These are phyloP conservation scores for Cossypha niveicapilla DNA, from an alignment of 2,797 vertebrate species.

Conservation along the genomic window DNA sequence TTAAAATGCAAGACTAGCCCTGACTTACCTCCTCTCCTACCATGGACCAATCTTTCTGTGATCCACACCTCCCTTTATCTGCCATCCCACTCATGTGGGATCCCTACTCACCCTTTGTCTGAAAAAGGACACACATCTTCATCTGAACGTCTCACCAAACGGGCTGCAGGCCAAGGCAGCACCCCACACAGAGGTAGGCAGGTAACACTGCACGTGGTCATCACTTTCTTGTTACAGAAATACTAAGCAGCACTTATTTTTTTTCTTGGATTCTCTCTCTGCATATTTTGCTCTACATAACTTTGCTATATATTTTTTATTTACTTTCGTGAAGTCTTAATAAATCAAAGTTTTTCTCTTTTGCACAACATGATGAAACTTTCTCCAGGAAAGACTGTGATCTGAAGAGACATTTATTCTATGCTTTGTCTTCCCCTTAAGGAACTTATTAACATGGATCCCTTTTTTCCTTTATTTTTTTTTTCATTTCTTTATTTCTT, in stretches of 20 bases:
- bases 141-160: background rate
- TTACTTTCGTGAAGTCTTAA: background rate
- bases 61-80: background rate
- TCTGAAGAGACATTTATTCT: background rate
- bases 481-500: background rate
- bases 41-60: fast-evolving
- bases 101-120: background rate
- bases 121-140: background rate
- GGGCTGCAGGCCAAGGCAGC: background rate
- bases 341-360: background rate
- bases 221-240: background rate
- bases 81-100: background rate
- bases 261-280: background rate
- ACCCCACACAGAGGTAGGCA: background rate
- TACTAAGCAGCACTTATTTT: background rate
- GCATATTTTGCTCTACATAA: background rate
- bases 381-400: background rate
- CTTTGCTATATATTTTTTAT: background rate
- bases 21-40: background rate
- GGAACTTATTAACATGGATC: background rate
- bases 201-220: fast-evolving
- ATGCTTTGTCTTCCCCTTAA: background rate
- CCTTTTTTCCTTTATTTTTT: background rate
- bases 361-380: background rate
- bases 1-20: background rate